Evolutionary conservation across 2,888 invertebrate species (phyloP), one percentile per base, ranked within the genome.

Genomic region (Neoaliturus tenellus): DNA sequence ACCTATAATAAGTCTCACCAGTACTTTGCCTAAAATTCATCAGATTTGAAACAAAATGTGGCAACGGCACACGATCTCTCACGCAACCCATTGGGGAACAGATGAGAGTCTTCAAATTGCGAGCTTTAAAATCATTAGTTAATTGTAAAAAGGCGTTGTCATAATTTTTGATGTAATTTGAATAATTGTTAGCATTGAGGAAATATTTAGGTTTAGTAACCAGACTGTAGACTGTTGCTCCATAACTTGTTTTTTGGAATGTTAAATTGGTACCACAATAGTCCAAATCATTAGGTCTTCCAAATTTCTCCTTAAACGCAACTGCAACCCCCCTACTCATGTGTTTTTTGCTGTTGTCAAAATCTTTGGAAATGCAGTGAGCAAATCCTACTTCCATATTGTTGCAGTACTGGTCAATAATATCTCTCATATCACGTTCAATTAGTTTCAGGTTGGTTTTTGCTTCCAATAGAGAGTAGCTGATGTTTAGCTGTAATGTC

Each of bases 121-220:
- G 12, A 17, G 12, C n/a, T 48, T 17, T 48, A 14, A 48, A 48
- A 48, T 48, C 48, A 48, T 48, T 14, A 17, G 48, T 17, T 14
- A 48, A 3, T 17, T 48, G 48, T 35, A 35, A 35, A 35, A 35
- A 35, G 35, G 35, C 35, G 35, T 10, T 35, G 48, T 48, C 48
- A 48, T 48, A 4, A 48, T 17, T 14, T 17, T 48, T 17, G 3
- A 48, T 20, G 31, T 62, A 62, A 10, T n/a, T n/a, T 28, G 10
- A 4, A 23, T 10, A 23, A 25, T 62, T 62, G 8, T 4, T 23
- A 31, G 62, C 6, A n/a, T 62, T 62, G 25, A 62, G 31, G 62
- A 62, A 62, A n/a, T 62, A 62, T 20, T 23, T 62, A 62, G 62
- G 62, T 31, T 62, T 62, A 23, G 62, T 62, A 4, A 62, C 62